These are phyloP conservation scores for Meloidogyne floridensis DNA, from an alignment of 1,140 invertebrate genomes.

Conservation along the genomic window DNA sequence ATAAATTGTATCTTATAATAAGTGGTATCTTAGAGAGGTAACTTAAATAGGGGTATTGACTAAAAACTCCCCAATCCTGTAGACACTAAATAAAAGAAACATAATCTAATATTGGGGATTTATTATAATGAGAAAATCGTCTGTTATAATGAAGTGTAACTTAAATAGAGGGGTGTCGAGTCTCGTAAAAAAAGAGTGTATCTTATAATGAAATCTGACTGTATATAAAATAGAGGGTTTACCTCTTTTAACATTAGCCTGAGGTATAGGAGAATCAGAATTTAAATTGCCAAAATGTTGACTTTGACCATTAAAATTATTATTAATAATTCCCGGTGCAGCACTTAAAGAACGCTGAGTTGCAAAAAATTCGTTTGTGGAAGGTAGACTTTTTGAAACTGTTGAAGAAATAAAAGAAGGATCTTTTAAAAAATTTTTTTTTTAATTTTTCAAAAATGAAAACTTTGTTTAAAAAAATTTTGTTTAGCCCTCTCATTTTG, in stretches of 20 bases:
- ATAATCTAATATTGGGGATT: no score
- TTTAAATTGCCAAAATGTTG: neutral
- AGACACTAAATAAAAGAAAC: no score
- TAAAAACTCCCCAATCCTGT: no score
- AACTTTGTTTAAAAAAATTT: slow-evolving; percentile 4
- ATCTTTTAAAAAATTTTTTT: neutral
- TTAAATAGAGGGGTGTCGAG: no score
- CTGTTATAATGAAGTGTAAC: no score
- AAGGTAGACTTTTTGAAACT: neutral
- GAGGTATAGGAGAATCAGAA: neutral
- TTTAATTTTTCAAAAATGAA: neutral
- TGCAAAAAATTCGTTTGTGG: neutral
- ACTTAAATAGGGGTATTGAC: no score
- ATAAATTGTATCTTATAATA: no score
- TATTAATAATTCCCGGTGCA: neutral
- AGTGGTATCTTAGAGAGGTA: no score
- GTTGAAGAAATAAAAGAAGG: neutral
- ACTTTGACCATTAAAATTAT: neutral
- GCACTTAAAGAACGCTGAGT: slow-evolving; percentile 12
- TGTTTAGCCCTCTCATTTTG: slow-evolving; percentile 30
- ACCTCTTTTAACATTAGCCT: slow-evolving; percentile 1
- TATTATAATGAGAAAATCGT: no score
- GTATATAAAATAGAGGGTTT: no score
- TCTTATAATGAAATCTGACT: no score
- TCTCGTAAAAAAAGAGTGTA: no score